Evolutionary conservation across 2,113 vertebrate species (phyloP).

Genomic region (Seriola aureovittata): DNA sequence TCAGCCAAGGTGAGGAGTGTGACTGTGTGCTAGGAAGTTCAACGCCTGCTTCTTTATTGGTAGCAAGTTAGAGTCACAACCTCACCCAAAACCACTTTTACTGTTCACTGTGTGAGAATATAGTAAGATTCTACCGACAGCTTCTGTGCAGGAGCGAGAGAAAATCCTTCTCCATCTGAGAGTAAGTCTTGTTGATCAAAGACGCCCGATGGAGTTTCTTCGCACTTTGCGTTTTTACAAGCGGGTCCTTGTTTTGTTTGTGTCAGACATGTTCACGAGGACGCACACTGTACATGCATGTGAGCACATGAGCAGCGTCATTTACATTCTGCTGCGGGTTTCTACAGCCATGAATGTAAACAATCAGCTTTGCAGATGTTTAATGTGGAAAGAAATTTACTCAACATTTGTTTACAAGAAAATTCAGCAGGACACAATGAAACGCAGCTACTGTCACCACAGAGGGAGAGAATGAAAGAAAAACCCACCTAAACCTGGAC

Average conservation of each 20-base stretch:
- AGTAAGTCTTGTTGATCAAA: background rate
- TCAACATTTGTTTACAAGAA: background rate
- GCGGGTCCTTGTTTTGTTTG: background rate
- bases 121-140: background rate
- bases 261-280: background rate
- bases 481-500: no score
- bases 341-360: background rate
- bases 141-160: background rate
- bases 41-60: background rate
- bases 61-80: background rate
- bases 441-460: no score
- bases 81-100: background rate
- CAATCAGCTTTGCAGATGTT: no score
- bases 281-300: background rate
- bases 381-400: no score
- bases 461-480: no score
- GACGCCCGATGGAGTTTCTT: background rate
- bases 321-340: background rate
- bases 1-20: constrained; percentile 1
- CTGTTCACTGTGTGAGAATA: background rate
- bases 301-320: no score
- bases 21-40: background rate
- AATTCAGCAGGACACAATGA: no score
- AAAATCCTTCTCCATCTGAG: background rate
- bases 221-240: background rate